Percentiles rank a stretch among this genome's conserved stretches.
These are phyloP conservation scores for Danio kyathit DNA, from an alignment of 2,797 vertebrate species.

Conservation along the genomic window DNA sequence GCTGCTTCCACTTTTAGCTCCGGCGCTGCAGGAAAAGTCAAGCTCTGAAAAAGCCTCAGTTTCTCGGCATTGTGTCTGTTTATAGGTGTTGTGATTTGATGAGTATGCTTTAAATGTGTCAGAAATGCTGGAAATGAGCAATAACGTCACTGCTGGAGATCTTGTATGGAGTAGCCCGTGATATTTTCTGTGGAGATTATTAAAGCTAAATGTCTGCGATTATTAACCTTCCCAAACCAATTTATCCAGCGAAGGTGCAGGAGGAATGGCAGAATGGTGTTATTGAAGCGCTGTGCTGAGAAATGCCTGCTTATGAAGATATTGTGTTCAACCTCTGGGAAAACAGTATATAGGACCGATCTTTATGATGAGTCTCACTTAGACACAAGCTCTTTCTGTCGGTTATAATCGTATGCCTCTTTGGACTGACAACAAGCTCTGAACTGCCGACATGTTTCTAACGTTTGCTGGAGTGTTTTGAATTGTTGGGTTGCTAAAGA, in stretches of 20 bases:
- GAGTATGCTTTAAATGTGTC: not conserved
- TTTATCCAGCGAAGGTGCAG: not conserved
- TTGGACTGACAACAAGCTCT: not conserved
- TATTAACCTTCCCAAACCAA: slow-evolving; percentile 4
- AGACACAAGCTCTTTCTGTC: not conserved
- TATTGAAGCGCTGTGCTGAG: not conserved
- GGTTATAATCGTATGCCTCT: not conserved
- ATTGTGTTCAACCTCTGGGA: too few species aligned
- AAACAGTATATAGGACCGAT: not conserved
- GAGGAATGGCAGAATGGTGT: not conserved
- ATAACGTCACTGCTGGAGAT: not conserved
- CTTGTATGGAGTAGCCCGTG: not conserved
- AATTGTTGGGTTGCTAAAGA: too few species aligned
- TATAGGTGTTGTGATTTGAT: not conserved
- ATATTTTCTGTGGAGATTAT: slow-evolving; percentile 8
- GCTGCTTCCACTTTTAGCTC: not conserved
- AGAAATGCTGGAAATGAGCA: not conserved
- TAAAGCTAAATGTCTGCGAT: not conserved
- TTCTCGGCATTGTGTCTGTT: not conserved
- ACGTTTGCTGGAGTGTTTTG: too few species aligned
- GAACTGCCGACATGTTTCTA: not conserved
- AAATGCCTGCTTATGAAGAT: not conserved
- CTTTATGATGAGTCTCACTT: not conserved
- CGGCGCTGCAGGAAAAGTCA: not conserved
- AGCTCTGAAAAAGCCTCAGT: not conserved